Evolutionary conservation across 2,888 invertebrate species (phyloP), one percentile per base, ranked within the genome.

Genomic region (Asteroscopus sphinx): DNA sequence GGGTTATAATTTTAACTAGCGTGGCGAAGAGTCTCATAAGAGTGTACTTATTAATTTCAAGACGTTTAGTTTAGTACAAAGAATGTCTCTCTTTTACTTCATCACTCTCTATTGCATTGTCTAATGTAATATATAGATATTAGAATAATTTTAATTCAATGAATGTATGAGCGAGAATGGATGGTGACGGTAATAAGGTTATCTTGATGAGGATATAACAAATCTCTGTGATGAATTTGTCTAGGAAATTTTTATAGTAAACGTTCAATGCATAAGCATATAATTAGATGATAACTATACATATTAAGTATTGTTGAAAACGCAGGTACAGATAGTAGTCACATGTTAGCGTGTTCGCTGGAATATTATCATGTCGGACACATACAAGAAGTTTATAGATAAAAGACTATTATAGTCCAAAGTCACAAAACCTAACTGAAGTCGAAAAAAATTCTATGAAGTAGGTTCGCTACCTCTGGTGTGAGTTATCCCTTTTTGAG

Each of bases 201-300:
- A 78, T 86, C 79, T 81, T 85, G 80, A 83, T 81, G 85, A 87
- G 86, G 85, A 86, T 86, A 82, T 85, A 86, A 89, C 87, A 88
- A 89, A 88, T 90, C 89, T 91, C 92, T 93, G 92, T 93, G 92
- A 93, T 92, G 90, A 90, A 90, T 88, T 90, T 85, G 86, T 87
- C 83, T 92, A 92, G 87, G 81, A 81, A 87, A 86, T 86, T 86
- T 83, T 80, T 82, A 73, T 86, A 81, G 83, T 80, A 80, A 87
- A 71, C 64, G 68, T 84, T 87, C 88, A 91, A 89, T 91, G 90
- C 87, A 87, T 88, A 81, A 73, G 75, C 70, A 72, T 86, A 82
- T 80, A 69, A 73, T 72, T 79, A 76, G 73, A 61, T 60, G 62
- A 72, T 71, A 75, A 72, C 69, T 71, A 70, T 76, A 77, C 71